A percentile compares a stretch with the other conserved stretches of the same genome.
These are phyloP conservation scores for Drosophila ezoana DNA, from an alignment of 2,888 invertebrate genomes.

Conservation along the genomic window DNA sequence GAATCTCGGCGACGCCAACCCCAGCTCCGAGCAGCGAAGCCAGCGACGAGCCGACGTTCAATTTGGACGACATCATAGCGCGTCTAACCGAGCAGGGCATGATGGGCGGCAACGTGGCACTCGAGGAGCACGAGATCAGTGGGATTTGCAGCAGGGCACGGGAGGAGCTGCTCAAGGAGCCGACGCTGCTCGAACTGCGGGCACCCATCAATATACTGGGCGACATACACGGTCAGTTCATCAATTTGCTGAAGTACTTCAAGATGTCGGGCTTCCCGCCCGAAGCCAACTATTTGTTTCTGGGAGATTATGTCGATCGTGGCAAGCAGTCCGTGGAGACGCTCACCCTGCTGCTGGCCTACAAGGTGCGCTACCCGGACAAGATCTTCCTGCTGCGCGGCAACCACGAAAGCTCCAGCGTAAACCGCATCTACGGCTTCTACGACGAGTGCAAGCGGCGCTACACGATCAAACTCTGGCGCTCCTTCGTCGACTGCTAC, in stretches of 20 bases:
- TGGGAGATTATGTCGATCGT: slow-evolving; percentile 89
- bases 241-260: slow-evolving; percentile 96
- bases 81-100: slow-evolving; percentile 22
- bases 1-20: background rate
- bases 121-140: slow-evolving; percentile 98
- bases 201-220: slow-evolving; percentile 99
- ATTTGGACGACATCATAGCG: slow-evolving; percentile 50
- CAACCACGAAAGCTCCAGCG: slow-evolving; percentile 98
- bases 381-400: slow-evolving; percentile 97
- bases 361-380: slow-evolving; percentile 99
- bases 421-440: slow-evolving; percentile 98
- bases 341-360: slow-evolving; percentile 96
- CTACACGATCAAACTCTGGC: slow-evolving; percentile 99
- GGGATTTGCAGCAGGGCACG: slow-evolving; percentile 97
- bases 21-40: background rate
- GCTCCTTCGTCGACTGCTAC: slow-evolving; percentile 99
- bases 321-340: slow-evolving; percentile 98
- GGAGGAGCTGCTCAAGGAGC: slow-evolving; percentile 98
- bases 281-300: slow-evolving; percentile 97
- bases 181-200: slow-evolving; percentile 97
- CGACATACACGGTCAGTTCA: slow-evolving; percentile 99
- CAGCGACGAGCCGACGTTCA: slow-evolving; percentile 12
- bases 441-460: slow-evolving; percentile 97
- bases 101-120: slow-evolving; percentile 95
- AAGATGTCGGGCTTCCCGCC: slow-evolving; percentile 99